A percentile compares a stretch with the other conserved stretches of the same genome.
Evolutionary conservation across 2,797 vertebrate genomes (phyloP).

Genomic region (Bucorvus abyssinicus): DNA sequence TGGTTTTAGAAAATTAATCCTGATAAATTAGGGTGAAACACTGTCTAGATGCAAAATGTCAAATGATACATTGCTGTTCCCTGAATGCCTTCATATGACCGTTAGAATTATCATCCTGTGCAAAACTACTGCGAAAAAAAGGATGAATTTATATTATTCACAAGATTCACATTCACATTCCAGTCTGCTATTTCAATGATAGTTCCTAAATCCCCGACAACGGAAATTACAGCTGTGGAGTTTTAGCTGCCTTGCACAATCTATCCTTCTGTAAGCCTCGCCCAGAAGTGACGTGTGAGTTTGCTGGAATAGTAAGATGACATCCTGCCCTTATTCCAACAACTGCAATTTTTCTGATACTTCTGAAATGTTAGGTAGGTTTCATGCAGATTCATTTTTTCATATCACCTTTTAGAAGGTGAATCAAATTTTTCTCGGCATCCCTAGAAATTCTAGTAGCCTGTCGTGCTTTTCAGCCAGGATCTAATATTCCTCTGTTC

Average conservation of each 20-base stretch:
- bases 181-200: background rate
- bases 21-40: fast-evolving
- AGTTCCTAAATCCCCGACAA: background rate
- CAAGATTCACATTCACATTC: background rate
- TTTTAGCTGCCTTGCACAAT: background rate
- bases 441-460: background rate
- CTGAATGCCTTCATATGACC: background rate
- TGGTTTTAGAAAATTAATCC: background rate
- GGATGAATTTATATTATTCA: background rate
- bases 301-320: background rate
- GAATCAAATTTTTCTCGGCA: conserved; percentile 5
- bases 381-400: conserved; percentile 29
- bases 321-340: background rate
- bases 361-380: conserved; percentile 1
- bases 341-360: background rate
- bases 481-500: background rate
- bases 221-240: background rate
- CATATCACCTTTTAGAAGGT: background rate
- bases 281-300: background rate
- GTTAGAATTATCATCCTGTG: background rate
- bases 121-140: background rate
- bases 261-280: background rate
- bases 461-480: background rate
- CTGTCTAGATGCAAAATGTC: background rate
- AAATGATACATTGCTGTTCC: background rate